Evolutionary conservation across 2,797 vertebrate species (phyloP).

Genomic region (Chelonia mydas): DNA sequence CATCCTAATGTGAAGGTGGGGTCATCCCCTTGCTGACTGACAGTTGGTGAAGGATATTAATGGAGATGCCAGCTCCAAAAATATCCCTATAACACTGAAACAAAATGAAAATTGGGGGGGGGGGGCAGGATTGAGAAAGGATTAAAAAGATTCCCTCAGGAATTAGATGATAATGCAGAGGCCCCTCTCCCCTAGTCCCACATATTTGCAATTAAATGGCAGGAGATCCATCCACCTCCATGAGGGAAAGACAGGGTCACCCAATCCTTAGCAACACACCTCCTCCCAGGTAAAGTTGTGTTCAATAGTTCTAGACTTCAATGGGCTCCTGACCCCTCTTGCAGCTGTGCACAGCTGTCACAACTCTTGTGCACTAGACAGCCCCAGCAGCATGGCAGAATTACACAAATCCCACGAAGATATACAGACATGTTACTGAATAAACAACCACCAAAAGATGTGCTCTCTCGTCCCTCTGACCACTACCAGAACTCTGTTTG

Average conservation of each 20-base stretch:
- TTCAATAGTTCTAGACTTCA: neutral
- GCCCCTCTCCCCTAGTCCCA: neutral
- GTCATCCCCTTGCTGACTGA: neutral
- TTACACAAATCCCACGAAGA: neutral
- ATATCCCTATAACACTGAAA: neutral
- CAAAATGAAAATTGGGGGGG: neutral
- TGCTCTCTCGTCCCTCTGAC: neutral
- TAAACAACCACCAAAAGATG: neutral
- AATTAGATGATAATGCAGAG: neutral
- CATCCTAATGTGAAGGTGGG: neutral
- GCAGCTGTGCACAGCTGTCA: neutral
- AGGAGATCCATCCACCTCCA: neutral
- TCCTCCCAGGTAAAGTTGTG: neutral
- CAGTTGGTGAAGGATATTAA: neutral
- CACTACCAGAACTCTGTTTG: neutral
- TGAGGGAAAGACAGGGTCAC: neutral
- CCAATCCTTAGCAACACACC: neutral
- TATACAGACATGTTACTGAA: neutral
- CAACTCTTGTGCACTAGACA: neutral
- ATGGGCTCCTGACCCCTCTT: neutral
- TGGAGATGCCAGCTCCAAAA: neutral
- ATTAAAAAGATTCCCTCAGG: neutral
- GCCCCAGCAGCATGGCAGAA: neutral
- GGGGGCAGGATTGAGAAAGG: neutral
- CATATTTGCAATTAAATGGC: accelerated